phyloP scores from a whole-genome alignment of 2,113 vertebrate species.

The Daphoenositta chrysoptera region DNA sequence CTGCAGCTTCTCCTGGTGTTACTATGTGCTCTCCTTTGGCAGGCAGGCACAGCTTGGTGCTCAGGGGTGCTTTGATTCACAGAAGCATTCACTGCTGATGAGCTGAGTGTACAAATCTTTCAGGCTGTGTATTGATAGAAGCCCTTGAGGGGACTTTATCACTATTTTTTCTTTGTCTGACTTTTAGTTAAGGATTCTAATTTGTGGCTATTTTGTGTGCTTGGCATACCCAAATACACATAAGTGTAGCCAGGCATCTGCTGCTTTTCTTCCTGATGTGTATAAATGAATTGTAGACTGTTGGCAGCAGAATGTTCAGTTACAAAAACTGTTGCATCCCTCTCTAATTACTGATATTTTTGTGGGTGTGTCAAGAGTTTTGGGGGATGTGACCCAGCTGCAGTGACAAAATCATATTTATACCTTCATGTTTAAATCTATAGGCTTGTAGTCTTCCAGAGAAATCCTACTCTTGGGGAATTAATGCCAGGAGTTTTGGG shows the following conservation, averaged over 20 bases:
- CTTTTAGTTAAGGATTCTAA: conserved; percentile 51
- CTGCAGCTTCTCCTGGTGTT: background rate
- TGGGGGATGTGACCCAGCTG: conserved; percentile 39
- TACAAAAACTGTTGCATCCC: conserved; percentile 16
- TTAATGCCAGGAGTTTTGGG: background rate
- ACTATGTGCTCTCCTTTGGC: conserved; percentile 5
- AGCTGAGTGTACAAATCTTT: background rate
- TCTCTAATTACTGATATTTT: conserved; percentile 48
- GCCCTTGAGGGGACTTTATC: background rate
- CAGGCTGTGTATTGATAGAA: background rate
- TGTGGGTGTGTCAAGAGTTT: conserved; percentile 32
- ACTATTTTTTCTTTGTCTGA: background rate
- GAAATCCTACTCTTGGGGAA: background rate
- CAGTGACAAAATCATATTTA: background rate
- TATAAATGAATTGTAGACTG: conserved; percentile 31
- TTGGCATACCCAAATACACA: background rate
- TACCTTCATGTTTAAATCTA: background rate
- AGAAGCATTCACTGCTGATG: background rate
- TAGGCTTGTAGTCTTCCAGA: background rate
- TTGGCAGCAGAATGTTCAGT: conserved; percentile 32
- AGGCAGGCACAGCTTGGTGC: background rate
- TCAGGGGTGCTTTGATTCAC: conserved; percentile 32
- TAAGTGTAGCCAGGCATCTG: conserved; percentile 47
- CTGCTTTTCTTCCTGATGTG: conserved; percentile 53
- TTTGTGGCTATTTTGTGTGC: conserved; percentile 43